A percentile compares a stretch with the other conserved stretches of the same genome.
Conservation (phyloP, 1,140 invertebrate species). For the Aphaenogaster floridana region DNA sequence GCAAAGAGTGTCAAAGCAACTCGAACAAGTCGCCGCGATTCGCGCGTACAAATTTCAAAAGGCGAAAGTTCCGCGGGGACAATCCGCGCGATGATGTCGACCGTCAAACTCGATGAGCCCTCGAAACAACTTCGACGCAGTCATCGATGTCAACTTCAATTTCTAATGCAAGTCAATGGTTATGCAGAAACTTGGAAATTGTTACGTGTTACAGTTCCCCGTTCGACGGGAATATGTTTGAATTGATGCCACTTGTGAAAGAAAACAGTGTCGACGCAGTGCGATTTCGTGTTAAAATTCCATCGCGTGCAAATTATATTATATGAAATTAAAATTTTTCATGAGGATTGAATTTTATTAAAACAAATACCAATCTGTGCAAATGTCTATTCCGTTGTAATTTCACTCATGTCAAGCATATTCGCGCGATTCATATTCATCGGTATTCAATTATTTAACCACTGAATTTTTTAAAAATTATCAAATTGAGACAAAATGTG, state of each 20-base stretch:
- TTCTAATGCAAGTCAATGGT: slow-evolving; percentile 15
- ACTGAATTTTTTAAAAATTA: background rate
- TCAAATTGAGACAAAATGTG: background rate
- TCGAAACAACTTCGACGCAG: background rate
- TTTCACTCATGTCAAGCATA: background rate
- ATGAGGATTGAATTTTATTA: background rate
- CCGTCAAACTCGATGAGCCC: background rate
- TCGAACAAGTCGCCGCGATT: slow-evolving; percentile 10
- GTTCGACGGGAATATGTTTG: slow-evolving; percentile 10
- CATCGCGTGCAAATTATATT: background rate
- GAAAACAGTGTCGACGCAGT: background rate
- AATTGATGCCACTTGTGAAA: background rate
- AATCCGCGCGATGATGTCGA: slow-evolving; percentile 32
- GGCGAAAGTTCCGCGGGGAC: slow-evolving; percentile 33
- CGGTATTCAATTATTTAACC: background rate
- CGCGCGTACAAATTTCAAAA: slow-evolving; percentile 4
- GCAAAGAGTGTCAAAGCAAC: background rate
- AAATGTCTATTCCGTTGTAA: background rate
- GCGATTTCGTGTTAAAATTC: background rate
- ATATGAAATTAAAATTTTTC: slow-evolving; percentile 3
- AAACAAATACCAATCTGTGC: slow-evolving; percentile 4
- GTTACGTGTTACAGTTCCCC: slow-evolving; percentile 2
- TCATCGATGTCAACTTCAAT: slow-evolving; percentile 23
- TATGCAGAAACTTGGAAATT: slow-evolving; percentile 37
- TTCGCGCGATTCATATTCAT: background rate